Base-by-base conservation (phyloP, 2,113 vertebrate genomes). In the Platysternon megacephalum region DNA sequence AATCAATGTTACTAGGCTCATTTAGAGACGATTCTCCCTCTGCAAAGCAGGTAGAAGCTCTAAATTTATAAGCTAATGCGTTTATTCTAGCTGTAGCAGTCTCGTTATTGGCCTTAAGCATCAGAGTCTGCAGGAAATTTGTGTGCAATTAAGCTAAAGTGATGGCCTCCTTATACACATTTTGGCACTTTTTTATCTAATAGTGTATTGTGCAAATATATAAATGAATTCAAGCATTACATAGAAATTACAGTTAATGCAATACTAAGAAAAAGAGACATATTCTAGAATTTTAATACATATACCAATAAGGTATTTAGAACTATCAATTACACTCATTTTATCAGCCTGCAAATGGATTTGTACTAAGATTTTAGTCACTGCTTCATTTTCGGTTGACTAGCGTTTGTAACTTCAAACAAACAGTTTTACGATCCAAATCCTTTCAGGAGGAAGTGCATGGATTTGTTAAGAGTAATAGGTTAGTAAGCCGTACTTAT, bases 1-100 rank as follows among this genome's bases (percentile, higher is more conserved):
- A 98, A 98, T 98, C 97, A 98, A 97, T 98, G 98, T 98, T 98
- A 97, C 97, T 95, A 98, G 97, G 98, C 97, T 98, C 97, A 97
- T 97, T 98, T 98, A 97, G 96, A 98, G 97, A 98, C 97, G 89
- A 97, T 98, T 97, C 95, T 96, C 97, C 95, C 96, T 92, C 98
- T 94, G 91, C 91, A 95, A 97, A 95, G 96, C 94, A 96, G 93
- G 97, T 97, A 97, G 94, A 97, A 97, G 97, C 95, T 97, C 96
- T 97, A 96, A 97, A 97, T 98, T 98, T 97, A 98, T 97, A 97
- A 96, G 96, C 96, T 98, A 98, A 98, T 98, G 97, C 96, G 84
- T 98, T 98, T 98, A 98, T 98, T 98, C 96, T 97, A 96, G 96
- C 97, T 97, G 97, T 98, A 94, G 96, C 94, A 95, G 91, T 86